These are phyloP conservation scores for Astur gentilis DNA, from an alignment of 2,113 vertebrate genomes.

Conservation along the genomic window DNA sequence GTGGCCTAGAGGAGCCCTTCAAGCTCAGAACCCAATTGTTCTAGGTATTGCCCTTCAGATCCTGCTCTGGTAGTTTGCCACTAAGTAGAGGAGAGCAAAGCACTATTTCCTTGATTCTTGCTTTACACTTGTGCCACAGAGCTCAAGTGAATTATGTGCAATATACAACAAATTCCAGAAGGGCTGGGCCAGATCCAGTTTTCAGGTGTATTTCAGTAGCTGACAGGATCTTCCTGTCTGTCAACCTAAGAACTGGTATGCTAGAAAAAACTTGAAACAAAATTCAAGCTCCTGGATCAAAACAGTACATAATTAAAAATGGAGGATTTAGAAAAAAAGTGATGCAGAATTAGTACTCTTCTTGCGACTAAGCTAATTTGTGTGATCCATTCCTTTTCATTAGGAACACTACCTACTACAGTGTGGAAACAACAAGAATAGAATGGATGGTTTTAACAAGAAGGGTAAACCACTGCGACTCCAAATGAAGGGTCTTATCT, in stretches of 20 bases:
- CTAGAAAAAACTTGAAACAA: background rate
- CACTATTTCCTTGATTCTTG: background rate
- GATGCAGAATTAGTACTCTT: background rate
- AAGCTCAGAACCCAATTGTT: background rate
- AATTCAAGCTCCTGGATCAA: background rate
- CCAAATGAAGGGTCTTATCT: background rate
- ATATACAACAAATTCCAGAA: background rate
- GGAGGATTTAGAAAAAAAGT: background rate
- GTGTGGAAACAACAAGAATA: background rate
- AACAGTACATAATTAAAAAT: background rate
- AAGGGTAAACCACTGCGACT: background rate
- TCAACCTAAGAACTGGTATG: background rate
- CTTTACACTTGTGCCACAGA: background rate
- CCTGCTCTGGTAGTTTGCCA: background rate
- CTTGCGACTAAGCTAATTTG: background rate
- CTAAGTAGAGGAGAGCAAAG: background rate
- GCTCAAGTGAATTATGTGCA: background rate
- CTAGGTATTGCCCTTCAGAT: background rate
- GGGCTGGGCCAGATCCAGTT: background rate
- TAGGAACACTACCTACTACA: background rate
- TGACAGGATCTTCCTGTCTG: background rate
- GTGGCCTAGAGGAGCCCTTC: background rate
- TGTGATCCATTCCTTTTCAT: background rate
- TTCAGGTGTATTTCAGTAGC: conserved; percentile 2
- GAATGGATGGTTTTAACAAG: background rate